Evolutionary conservation across 1,140 invertebrate genomes (phyloP), one percentile per base, ranked within the genome.

Genomic region (Sinella curviseta): DNA sequence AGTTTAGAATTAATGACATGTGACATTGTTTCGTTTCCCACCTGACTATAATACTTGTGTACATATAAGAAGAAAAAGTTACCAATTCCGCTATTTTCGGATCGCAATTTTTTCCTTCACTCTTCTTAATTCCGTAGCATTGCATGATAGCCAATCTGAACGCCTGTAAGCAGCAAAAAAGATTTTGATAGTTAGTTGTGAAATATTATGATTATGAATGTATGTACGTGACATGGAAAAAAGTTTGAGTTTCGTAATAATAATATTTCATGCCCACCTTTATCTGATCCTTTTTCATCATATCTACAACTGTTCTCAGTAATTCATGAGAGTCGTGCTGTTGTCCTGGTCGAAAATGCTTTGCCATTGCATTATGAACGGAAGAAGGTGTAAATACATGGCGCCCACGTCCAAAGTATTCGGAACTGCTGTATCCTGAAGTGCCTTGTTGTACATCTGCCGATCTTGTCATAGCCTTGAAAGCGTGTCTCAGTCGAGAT

Each of bases 241-340:
- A n/a, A n/a, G n/a, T n/a, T n/a, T n/a, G 48, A 54, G 48, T 54
- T 54, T 16, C 14, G n/a, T 54, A 54, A 54, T 54, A 54, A 14
- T 16, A n/a, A 54, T 54, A 54, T 16, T 54, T 16, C 33, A 31
- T 1, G 24, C 17, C 12, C 76, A 83, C 82, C 78, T 79, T 82
- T 1, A 81, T 81, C 39, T 82, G 80, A 65, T 83, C 82, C 70
- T 83, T 83, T 48, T 83, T 83, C 81, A 83, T 78, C 78, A 82
- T 82, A 73, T 83, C 82, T 0, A 83, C 60, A 26, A 83, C 65
- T 28, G 74, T 57, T 77, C 96, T 88, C 12, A 99, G 88, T 74
- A 99, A 86, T 87, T 99, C 97, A 85, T 99, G 97, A 14, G 97
- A 92, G 88, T 99, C 97, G 85, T 99, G 97, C 86, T 99, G 97